Evolutionary conservation across 2,888 invertebrate genomes (phyloP), one percentile per base, ranked within the genome.

Genomic region (Troilus luridus): DNA sequence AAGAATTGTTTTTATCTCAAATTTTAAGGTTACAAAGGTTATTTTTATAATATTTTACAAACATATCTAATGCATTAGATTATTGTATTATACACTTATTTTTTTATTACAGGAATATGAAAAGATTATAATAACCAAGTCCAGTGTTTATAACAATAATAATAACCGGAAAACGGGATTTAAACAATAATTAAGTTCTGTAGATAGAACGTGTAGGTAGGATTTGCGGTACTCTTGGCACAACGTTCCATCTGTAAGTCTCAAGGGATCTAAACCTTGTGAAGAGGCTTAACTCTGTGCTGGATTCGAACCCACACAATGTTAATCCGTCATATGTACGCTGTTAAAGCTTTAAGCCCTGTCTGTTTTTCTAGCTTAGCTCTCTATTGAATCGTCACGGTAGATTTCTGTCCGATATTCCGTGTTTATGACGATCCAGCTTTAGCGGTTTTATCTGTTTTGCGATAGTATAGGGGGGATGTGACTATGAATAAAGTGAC

Each of bases 321-420:
- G 72, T 41, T 19, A 41, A 41, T 41, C 72, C 72, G 72, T 77
- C 72, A 77, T 19, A 6, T 77, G 72, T 27, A 24, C 12, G 5
- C 5, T 27, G 67, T 12, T 41, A 67, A 12, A 2, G 14, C 24
- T 67, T 27, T 77, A 77, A 41, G 72, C 72, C 41, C 41, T 17
- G 72, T 41, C 72, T 77, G 72, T 77, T 77, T 77, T 77, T 77
- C 72, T 41, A 77, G 72, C 72, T 77, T 17, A 17, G 72, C 27
- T 8, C 41, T 41, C 72, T 17, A 41, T 7, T 41, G 27, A 19
- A 41, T 41, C 41, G 72, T 77, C 9, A 19, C 41, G 17, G 8
- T 77, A 14, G 3, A 41, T 27, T 77, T 14, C 19, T 6, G 1
- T 8, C 8, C 27, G 17, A 7, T 77, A 17, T 17, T 41, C 67